Evolutionary conservation across 2,113 vertebrate species (phyloP), one percentile per base, ranked within the genome.

Genomic region (Aphyosemion australe): DNA sequence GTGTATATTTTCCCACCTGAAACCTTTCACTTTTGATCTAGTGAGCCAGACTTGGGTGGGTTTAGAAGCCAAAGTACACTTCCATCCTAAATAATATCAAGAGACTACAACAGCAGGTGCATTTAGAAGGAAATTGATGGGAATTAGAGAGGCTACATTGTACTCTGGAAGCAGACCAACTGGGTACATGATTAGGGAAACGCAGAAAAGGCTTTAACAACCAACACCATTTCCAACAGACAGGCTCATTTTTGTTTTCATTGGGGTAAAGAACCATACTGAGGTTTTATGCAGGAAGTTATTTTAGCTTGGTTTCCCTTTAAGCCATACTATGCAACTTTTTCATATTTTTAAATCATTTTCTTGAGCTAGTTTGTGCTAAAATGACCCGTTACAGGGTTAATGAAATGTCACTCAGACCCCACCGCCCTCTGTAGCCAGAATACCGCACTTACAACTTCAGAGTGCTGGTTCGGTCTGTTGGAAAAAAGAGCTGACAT

Each of bases 91-190:
- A 66, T 71, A 65, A 74, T 78, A 64, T 80, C 46, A 31, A 65
- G 48, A 48, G 50, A 61, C 51, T 12, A 46, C 65, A 52, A 64
- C 52, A 72, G 59, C 55, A 57, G 21, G 43, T 72, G 21, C 61
- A 74, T 76, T 69, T 57, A 47, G 10, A 59, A 60, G 51, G 62
- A 47, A 81, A 56, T 37, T 56, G 48, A 45, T 66, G 47, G 69
- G 61, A 72, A 79, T 83, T 58, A 66, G 47, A 74, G 55, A 34
- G 74, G 72, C 63, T 74, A 80, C n/a, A 54, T 19, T 74, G 74
- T 61, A 74, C 46, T n/a, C 48, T 77, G 78, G 69, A 79, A 21
- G n/a, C 9, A 16, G 31, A 61, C 70, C 72, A 74, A 55, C 48
- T 20, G 48, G 50, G 18, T 61, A 63, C 45, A 59, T 21, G 46